phyloP scores from a whole-genome alignment of 2,113 vertebrate species.

The Hassar affinis region DNA sequence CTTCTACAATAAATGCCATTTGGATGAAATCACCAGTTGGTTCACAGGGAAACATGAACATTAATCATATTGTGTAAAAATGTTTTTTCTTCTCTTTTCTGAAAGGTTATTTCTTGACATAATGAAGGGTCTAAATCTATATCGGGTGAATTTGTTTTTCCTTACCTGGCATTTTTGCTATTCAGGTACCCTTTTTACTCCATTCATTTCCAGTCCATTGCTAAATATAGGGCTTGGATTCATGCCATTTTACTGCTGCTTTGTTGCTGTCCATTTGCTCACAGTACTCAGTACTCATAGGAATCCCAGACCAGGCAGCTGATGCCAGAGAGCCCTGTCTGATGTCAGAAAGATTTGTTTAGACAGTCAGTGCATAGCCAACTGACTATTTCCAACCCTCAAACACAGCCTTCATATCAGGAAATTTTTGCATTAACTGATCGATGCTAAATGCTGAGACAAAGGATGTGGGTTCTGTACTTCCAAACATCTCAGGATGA shows the following conservation, averaged over 20 bases:
- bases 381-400: conserved; percentile 58
- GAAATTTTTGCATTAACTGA: conserved; percentile 60
- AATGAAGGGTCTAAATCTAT: neutral
- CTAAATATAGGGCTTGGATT: conserved; percentile 53
- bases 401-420: conserved; percentile 56
- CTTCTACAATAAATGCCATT: conserved; percentile 56
- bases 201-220: conserved; percentile 50
- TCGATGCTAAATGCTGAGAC: conserved; percentile 49
- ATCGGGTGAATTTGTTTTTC: conserved; percentile 30
- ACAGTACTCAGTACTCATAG: neutral
- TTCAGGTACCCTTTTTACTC: conserved; percentile 34
- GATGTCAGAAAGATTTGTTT: conserved; percentile 68
- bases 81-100: conserved; percentile 42
- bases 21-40: conserved; percentile 50
- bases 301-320: conserved; percentile 53
- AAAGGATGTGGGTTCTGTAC: conserved; percentile 58
- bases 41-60: conserved; percentile 58
- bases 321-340: conserved; percentile 64
- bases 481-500: conserved; percentile 70
- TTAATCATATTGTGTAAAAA: conserved; percentile 64
- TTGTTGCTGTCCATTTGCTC: conserved; percentile 33
- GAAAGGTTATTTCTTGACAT: neutral
- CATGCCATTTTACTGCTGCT: conserved; percentile 48
- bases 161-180: conserved; percentile 43
- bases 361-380: conserved; percentile 62